Base-by-base conservation (phyloP, 2,888 invertebrate species). In the Marasmarcha lunaedactyla region DNA sequence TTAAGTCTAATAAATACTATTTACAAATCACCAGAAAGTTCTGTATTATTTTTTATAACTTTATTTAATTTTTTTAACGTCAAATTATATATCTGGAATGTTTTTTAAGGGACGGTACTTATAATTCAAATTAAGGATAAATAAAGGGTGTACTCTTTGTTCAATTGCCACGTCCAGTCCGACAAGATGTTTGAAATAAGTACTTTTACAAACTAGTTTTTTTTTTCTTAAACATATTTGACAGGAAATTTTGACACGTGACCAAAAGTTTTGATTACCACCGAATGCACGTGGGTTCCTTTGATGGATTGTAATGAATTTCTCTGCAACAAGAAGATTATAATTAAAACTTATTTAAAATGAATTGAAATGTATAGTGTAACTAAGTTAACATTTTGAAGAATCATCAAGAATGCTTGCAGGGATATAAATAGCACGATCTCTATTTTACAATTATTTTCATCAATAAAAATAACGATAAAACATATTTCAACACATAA, bases 1-100 rank as follows among this genome's bases (percentile, higher is more conserved):
- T 78, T 71, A 78, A 54, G 20, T 56, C 78, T 81, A 81, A 78
- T 78, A 79, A 81, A 79, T 81, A 79, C 71, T 83, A 83, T 83
- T 65, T 81, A 83, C 83, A 83, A 69, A 71, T 73, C 77, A 77
- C 83, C 79, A 79, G 78, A 83, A 79, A 69, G 69, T 64, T 59
- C 27, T 36, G 10, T 10, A 38, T 37, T 40, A 14, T 40, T 44
- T 42, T 38, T 36, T 43, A 38, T 7, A n/a, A 7, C 10, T 30
- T 10, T 7, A n/a, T 11, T 30, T 30, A 10, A n/a, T n/a, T 30
- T n/a, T n/a, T 7, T 4, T 30, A n/a, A n/a, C 30, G 11, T n/a
- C 30, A 30, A 30, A 20, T 20, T 20, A 36, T 44, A 37, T 38
- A 36, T 34, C 37, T 44, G 39, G 44, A 40, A 40, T 42, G 39